These are phyloP conservation scores for Microvelia longipes DNA, from an alignment of 1,140 invertebrate genomes.

Conservation along the genomic window DNA sequence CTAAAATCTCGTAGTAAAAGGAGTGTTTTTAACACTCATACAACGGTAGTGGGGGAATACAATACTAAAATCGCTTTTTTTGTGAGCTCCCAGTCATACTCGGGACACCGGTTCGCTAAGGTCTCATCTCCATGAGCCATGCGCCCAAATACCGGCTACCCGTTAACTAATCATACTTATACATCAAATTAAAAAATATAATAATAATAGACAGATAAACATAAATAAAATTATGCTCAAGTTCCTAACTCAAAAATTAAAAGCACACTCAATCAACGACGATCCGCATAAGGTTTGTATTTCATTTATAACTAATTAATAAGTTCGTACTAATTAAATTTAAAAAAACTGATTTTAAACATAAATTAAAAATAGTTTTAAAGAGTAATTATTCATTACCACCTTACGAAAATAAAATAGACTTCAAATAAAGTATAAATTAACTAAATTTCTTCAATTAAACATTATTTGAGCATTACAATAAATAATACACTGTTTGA, in stretches of 20 bases:
- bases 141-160: not conserved
- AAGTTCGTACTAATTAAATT: too few relatives aligned
- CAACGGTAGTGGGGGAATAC: not conserved
- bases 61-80: not conserved
- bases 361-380: too few relatives aligned
- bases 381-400: too few relatives aligned
- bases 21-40: too few relatives aligned
- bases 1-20: not conserved
- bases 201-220: not conserved
- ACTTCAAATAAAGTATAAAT: too few relatives aligned
- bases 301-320: too few relatives aligned
- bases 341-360: too few relatives aligned
- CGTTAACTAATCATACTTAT: not conserved
- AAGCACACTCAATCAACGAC: conserved; percentile 63
- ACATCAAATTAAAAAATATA: not conserved
- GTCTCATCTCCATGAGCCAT: too few relatives aligned
- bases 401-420: too few relatives aligned
- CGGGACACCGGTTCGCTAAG: not conserved
- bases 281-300: conserved; percentile 43
- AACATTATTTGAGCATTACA: too few relatives aligned
- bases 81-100: not conserved
- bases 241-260: conserved; percentile 60
- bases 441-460: too few relatives aligned
- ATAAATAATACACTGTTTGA: too few relatives aligned
- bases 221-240: conserved; percentile 47